These are phyloP conservation scores for Arbacia lixula DNA, from an alignment of 53 echinoderm and acorn worm species.

Conservation along the genomic window DNA sequence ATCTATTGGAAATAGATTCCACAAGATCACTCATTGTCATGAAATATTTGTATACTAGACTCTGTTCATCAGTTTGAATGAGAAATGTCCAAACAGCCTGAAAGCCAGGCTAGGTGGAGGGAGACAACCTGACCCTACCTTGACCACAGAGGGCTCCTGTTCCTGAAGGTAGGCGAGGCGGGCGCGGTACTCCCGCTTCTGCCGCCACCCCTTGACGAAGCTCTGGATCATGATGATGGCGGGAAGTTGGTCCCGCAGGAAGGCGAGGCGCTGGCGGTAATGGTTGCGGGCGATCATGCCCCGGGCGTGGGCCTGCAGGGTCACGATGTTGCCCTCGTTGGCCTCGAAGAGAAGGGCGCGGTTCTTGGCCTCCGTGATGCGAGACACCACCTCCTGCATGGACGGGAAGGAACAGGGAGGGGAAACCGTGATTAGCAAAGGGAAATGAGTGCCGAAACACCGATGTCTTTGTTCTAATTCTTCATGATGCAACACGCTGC, in stretches of 20 bases:
- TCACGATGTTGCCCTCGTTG: conserved; percentile 89
- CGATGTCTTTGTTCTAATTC: too few species aligned
- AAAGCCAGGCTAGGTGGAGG: too few species aligned
- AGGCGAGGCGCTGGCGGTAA: conserved; percentile 75
- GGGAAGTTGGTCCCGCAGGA: conserved; percentile 85
- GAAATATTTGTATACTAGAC: too few species aligned
- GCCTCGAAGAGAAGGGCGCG: conserved; percentile 89
- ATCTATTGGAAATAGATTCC: too few species aligned
- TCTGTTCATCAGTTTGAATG: too few species aligned
- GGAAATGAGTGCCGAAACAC: too few species aligned
- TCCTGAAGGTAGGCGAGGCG: conserved; percentile 75
- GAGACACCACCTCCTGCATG: conserved; percentile 67
- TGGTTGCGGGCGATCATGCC: conserved; percentile 79
- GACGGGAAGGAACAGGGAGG: too few species aligned
- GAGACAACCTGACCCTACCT: conserved; percentile 52
- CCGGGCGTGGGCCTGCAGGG: conserved; percentile 83
- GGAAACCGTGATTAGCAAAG: too few species aligned
- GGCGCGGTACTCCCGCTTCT: conserved; percentile 76
- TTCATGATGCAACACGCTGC: too few species aligned
- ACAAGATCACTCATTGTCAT: too few species aligned
- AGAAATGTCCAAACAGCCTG: too few species aligned
- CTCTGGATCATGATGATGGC: conserved; percentile 95
- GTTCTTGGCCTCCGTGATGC: conserved; percentile 82
- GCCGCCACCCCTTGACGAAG: conserved; percentile 86
- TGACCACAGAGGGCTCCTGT: conserved; percentile 68